phyloP scores from a whole-genome alignment of 2,113 vertebrate species.

The Thamnophis sirtalis region DNA sequence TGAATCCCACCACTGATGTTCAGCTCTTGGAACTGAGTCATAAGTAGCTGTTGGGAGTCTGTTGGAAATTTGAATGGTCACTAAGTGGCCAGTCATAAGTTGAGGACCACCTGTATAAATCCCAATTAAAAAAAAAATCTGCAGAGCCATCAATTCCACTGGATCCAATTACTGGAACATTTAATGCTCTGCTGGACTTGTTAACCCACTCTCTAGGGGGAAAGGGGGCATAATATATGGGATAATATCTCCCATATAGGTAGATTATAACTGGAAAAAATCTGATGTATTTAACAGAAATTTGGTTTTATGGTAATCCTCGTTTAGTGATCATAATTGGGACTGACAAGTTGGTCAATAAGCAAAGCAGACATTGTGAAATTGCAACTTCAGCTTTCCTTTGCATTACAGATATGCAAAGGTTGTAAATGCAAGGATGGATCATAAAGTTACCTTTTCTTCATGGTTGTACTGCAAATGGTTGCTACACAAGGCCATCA shows the following conservation, averaged over 20 bases:
- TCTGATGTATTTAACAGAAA: not conserved
- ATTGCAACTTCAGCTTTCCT: not conserved
- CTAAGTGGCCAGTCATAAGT: no score
- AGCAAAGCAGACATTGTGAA: not conserved
- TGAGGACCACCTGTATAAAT: not conserved
- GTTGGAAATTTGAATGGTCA: not conserved
- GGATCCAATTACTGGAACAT: not conserved
- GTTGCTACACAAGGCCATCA: not conserved
- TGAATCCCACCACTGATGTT: no score
- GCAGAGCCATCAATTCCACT: not conserved
- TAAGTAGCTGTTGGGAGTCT: not conserved
- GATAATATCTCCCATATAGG: not conserved
- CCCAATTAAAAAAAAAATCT: not conserved
- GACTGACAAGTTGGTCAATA: not conserved
- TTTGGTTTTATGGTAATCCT: not conserved
- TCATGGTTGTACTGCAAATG: not conserved
- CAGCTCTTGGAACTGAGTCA: not conserved
- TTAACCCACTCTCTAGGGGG: not conserved
- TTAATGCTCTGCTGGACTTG: not conserved
- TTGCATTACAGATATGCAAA: not conserved
- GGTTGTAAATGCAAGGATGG: not conserved
- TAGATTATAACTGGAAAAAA: not conserved
- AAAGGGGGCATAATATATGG: no score
- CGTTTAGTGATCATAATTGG: not conserved
- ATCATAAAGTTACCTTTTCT: not conserved